Evolutionary conservation across 2,888 invertebrate genomes (phyloP).

Genomic region (Agonopterix heracliana): DNA sequence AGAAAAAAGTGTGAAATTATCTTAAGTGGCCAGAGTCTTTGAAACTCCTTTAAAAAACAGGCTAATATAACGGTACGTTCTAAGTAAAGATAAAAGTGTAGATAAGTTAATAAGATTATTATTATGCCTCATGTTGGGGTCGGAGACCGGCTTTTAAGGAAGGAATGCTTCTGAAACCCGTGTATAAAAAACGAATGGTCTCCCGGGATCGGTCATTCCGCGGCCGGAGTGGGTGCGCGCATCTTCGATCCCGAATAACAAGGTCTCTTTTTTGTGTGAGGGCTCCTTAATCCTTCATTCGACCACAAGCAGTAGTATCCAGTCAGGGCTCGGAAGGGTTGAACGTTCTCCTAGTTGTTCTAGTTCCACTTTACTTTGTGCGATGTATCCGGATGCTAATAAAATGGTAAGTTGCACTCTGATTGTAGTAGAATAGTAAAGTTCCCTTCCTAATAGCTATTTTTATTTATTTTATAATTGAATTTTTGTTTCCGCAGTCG

Average conservation of each 20-base stretch:
- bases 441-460: no score
- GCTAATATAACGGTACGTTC: constrained; percentile 68
- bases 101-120: constrained; percentile 75
- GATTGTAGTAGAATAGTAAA: no score
- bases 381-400: constrained; percentile 43
- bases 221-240: constrained; percentile 60
- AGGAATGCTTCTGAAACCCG: constrained; percentile 70
- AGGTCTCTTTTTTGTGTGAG: constrained; percentile 39
- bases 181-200: constrained; percentile 71
- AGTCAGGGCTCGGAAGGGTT: constrained; percentile 31
- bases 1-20: constrained; percentile 70
- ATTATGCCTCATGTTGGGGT: constrained; percentile 64
- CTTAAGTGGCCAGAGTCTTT: constrained; percentile 63
- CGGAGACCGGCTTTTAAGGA: constrained; percentile 68
- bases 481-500: no score
- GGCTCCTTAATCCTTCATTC: constrained; percentile 28
- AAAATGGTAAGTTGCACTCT: constrained; percentile 38
- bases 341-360: constrained; percentile 34
- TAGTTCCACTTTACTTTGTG: constrained; percentile 32
- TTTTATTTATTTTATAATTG: neutral
- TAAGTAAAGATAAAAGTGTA: constrained; percentile 72
- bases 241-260: constrained; percentile 51
- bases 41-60: constrained; percentile 60
- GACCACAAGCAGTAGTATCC: constrained; percentile 33
- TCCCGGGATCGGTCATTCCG: constrained; percentile 68